These are phyloP conservation scores for Caenorhabditis doughertyi DNA, from an alignment of 2,888 invertebrate genomes.

Conservation along the genomic window DNA sequence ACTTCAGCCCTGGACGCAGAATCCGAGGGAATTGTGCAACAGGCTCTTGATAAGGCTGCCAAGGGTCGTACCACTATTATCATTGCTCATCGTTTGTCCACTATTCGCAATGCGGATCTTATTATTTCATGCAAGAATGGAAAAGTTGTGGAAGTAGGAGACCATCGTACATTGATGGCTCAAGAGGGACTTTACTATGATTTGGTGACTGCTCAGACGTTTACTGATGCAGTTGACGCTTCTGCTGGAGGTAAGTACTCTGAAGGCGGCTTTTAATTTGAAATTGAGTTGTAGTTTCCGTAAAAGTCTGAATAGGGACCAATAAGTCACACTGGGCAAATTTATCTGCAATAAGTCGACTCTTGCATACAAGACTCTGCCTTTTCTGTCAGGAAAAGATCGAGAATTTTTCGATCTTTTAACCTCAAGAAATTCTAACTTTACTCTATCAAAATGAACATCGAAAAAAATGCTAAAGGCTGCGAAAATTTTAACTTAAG, in stretches of 20 bases:
- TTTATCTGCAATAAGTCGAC: no score
- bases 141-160: conserved; percentile 87
- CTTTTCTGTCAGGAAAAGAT: no score
- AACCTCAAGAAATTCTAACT: no score
- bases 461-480: no score
- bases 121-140: conserved; percentile 84
- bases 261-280: no score
- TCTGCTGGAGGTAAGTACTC: conserved; percentile 37
- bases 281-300: no score
- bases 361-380: no score
- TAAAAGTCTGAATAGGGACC: no score
- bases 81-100: conserved; percentile 85
- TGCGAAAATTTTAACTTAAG: no score
- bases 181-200: conserved; percentile 87
- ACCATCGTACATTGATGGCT: conserved; percentile 87
- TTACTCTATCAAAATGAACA: no score
- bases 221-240: conserved; percentile 74
- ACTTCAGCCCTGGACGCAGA: conserved; percentile 77
- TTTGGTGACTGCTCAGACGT: conserved; percentile 83
- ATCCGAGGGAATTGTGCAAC: conserved; percentile 75
- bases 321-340: no score
- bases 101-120: conserved; percentile 84
- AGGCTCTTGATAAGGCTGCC: conserved; percentile 85
- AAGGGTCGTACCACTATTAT: conserved; percentile 84
- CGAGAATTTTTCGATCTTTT: no score